phyloP scores from a whole-genome alignment of 2,797 vertebrate genomes.

The Tokudaia tokunoshimensis region DNA sequence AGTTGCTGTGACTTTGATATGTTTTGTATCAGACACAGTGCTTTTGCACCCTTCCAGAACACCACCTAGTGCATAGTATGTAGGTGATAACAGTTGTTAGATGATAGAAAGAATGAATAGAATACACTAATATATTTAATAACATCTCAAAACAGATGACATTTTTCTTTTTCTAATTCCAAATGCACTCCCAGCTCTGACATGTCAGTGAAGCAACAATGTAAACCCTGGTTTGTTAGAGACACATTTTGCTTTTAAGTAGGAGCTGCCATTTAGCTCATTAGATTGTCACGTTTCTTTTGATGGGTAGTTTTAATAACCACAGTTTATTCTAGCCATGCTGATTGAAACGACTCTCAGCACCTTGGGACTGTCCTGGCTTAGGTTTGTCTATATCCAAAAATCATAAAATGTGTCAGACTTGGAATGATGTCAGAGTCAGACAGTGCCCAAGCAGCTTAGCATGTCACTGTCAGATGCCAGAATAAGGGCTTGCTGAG shows the following conservation, averaged over 20 bases:
- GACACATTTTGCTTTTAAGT: not conserved
- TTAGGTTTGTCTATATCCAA: slow-evolving; percentile 67
- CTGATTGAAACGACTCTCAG: not conserved
- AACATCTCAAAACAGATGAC: slow-evolving; percentile 11
- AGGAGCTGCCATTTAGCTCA: not conserved
- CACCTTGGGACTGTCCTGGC: slow-evolving; percentile 20
- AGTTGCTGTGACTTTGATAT: slow-evolving; percentile 27
- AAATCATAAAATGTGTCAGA: slow-evolving; percentile 69
- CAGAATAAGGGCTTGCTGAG: slow-evolving; percentile 66
- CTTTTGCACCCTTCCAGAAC: not conserved
- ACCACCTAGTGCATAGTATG: not conserved
- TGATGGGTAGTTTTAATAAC: slow-evolving; percentile 4
- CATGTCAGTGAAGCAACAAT: not conserved
- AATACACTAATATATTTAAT: not conserved
- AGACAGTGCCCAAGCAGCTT: slow-evolving; percentile 71
- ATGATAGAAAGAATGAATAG: not conserved
- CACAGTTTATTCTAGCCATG: not conserved
- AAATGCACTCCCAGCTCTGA: not conserved
- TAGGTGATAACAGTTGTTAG: slow-evolving; percentile 26
- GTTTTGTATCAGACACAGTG: not conserved
- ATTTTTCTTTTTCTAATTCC: not conserved
- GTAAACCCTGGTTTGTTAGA: not conserved
- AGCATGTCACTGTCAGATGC: slow-evolving; percentile 66
- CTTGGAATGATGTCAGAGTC: slow-evolving; percentile 67
- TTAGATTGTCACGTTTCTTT: slow-evolving; percentile 14